These are phyloP conservation scores for Tachycineta bicolor DNA, from an alignment of 2,113 vertebrate genomes.

Conservation along the genomic window DNA sequence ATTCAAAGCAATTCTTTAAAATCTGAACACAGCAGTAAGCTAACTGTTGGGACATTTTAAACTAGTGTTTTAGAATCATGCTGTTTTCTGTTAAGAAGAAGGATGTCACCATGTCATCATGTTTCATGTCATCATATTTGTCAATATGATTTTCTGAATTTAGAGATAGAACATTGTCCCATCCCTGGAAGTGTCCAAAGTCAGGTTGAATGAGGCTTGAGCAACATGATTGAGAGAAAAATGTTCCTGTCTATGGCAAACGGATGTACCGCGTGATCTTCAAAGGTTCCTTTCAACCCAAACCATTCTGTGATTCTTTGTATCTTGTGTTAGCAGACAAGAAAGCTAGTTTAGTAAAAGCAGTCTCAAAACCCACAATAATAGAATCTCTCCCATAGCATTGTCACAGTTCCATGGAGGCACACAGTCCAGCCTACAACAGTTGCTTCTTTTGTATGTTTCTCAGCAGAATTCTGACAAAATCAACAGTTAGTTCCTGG, in stretches of 20 bases:
- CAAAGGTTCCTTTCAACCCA: background rate
- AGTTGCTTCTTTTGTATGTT: background rate
- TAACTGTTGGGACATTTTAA: background rate
- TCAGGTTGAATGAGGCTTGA: background rate
- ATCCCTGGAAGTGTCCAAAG: background rate
- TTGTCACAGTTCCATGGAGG: background rate
- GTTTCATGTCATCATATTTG: background rate
- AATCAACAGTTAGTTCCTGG: background rate
- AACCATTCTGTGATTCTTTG: background rate
- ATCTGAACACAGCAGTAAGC: background rate
- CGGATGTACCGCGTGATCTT: background rate
- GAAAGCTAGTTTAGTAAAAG: background rate
- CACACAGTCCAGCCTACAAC: background rate
- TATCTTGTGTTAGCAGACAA: background rate
- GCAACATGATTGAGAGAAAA: background rate
- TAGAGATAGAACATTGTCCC: background rate
- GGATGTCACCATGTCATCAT: no score
- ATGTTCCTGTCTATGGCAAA: background rate
- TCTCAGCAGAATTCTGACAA: background rate
- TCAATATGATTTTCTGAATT: background rate
- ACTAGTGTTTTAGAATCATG: background rate
- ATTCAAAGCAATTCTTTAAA: background rate
- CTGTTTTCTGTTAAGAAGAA: background rate
- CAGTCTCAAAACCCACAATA: background rate
- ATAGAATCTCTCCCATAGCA: background rate